Base-by-base conservation (phyloP, 2,113 vertebrate species). In the Gopherus flavomarginatus region DNA sequence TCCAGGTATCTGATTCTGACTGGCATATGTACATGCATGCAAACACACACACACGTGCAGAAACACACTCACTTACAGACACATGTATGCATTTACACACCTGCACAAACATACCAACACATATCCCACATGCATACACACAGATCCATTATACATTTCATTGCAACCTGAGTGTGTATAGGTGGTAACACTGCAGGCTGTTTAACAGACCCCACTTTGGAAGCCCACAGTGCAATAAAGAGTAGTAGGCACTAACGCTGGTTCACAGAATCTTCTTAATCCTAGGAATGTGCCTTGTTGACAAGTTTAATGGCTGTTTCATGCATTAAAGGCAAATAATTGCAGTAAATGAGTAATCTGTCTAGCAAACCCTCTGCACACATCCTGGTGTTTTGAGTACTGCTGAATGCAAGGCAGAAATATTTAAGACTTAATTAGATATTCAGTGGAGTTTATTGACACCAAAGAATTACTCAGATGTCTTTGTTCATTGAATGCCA, bases 381-480 rank as follows among this genome's bases (percentile, higher is more conserved):
- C 17, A 86, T 16, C 52, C 57, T 59, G 57, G 83, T 31, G 50
- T 52, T 84, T 22, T 50, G 44, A 94, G 47, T 47, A 84, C 49
- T 42, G 59, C 54, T 0, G 1, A 72, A 54, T 49, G 81, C 62
- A 75, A 31, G 89, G 79, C 79, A 12, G 3, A 90, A 56, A n/a
- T 5, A 65, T 81, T 94, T 69, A 50, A 82, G 82, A 80, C 83
- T 91, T 93, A 95, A 92, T 87, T 75, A 93, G 89, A 57, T 50
- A 75, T 81, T 92, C 38, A 7, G 47, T 83, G 86, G 84, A 81
- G 84, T 91, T 42, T 24, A 57, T 50, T 53, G 77, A 81, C 77
- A 89, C 85, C 77, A 80, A 80, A 83, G 85, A 44, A 75, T 54
- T 26, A 22, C 6, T 83, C 11, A 77, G 82, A 85, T 90, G 90